A percentile compares a stretch with the other conserved stretches of the same genome.
phyloP scores from a whole-genome alignment of 2,797 vertebrate genomes.

The Sardinella longiceps region DNA sequence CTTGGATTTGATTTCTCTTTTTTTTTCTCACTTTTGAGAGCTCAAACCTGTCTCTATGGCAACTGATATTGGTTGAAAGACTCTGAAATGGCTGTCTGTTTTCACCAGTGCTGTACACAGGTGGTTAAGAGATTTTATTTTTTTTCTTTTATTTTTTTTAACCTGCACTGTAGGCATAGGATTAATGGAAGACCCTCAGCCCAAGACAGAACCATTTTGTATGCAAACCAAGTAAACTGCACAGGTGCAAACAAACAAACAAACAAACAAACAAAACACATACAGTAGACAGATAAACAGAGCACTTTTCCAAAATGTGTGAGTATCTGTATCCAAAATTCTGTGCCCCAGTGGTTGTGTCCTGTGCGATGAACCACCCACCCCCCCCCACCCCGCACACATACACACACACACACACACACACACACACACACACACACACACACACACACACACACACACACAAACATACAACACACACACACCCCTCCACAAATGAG shows the following conservation, averaged over 20 bases:
- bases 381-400: no score
- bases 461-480: no score
- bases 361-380: no score
- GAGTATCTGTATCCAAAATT: background rate
- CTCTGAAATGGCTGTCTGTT: slow-evolving; percentile 32
- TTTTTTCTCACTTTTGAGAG: slow-evolving; percentile 23
- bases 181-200: no score
- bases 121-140: background rate
- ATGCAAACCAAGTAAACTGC: background rate
- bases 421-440: no score
- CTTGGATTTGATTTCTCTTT: slow-evolving; percentile 31
- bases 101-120: slow-evolving; percentile 11
- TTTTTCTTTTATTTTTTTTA: background rate
- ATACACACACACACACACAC: no score
- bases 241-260: slow-evolving; percentile 43
- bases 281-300: background rate
- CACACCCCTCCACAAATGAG: background rate
- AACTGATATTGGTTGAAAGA: slow-evolving; percentile 49
- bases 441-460: no score
- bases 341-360: background rate
- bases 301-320: background rate
- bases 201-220: background rate
- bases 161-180: background rate
- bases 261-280: slow-evolving; percentile 30
- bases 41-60: slow-evolving; percentile 43